Percentiles rank a stretch among this genome's conserved stretches.
Evolutionary conservation across 2,888 invertebrate genomes (phyloP).

Genomic region (Cerastis leucographa): DNA sequence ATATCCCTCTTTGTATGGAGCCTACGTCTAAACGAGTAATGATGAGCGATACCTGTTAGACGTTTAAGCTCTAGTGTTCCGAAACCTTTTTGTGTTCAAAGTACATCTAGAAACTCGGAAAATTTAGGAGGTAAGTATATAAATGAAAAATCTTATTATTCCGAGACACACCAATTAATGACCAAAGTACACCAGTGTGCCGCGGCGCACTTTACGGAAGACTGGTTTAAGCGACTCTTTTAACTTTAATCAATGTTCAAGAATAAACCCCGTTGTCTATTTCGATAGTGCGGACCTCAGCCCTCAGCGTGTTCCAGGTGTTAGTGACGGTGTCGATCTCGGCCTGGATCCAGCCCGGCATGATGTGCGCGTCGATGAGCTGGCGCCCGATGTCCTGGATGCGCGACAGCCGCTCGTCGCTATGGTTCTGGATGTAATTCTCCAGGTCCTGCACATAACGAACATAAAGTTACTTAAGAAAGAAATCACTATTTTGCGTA

Average conservation of each 20-base stretch:
- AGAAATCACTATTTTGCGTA: not conserved
- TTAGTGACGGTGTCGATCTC: slow-evolving; percentile 92
- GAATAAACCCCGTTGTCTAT: not conserved
- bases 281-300: slow-evolving; percentile 89
- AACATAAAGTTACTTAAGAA: not conserved
- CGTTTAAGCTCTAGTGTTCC: no score
- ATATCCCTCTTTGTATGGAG: not conserved
- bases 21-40: no score
- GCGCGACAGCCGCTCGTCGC: slow-evolving; percentile 93
- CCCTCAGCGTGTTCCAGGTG: slow-evolving; percentile 93
- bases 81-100: no score
- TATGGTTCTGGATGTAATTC: slow-evolving; percentile 94
- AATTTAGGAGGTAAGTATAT: no score
- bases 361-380: slow-evolving; percentile 94
- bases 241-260: not conserved
- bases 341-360: slow-evolving; percentile 92
- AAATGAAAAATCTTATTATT: no score
- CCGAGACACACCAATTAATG: no score
- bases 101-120: no score
- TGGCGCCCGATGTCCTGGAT: slow-evolving; percentile 94
- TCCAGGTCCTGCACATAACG: slow-evolving; percentile 94
- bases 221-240: not conserved
- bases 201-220: no score
- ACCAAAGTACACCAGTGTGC: no score
- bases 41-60: no score